phyloP scores from a whole-genome alignment of 2,113 vertebrate genomes.

The Archocentrus centrarchus region DNA sequence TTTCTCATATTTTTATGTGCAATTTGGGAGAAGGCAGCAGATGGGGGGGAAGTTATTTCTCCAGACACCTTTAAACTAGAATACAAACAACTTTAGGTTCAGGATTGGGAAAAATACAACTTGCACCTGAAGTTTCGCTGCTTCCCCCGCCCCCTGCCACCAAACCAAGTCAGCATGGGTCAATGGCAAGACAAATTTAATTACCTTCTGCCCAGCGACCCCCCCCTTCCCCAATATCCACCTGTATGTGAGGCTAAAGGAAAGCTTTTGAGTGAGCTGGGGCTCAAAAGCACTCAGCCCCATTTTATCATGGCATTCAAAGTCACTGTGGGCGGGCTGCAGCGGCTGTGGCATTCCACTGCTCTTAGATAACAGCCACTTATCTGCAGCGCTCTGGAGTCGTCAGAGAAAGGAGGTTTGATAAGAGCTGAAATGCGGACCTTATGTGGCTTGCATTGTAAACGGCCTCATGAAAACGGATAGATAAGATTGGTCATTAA shows the following conservation, averaged over 20 bases:
- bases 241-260: constrained; percentile 54
- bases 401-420: constrained; percentile 70
- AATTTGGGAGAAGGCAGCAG: constrained; percentile 10
- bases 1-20: constrained; percentile 30
- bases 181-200: constrained; percentile 63
- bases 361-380: constrained; percentile 75
- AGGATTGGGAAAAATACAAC: neutral
- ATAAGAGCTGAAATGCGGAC: constrained; percentile 74
- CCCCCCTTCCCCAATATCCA: constrained; percentile 51
- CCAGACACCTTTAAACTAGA: neutral
- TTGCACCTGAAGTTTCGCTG: constrained; percentile 23
- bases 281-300: constrained; percentile 55
- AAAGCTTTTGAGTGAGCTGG: constrained; percentile 48
- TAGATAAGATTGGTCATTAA: constrained; percentile 76
- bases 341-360: constrained; percentile 62
- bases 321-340: constrained; percentile 72
- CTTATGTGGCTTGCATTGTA: constrained; percentile 71
- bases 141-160: neutral
- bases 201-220: constrained; percentile 57
- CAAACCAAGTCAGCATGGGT: constrained; percentile 56
- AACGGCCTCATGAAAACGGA: constrained; percentile 59
- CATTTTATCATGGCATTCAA: constrained; percentile 71
- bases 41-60: neutral
- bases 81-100: constrained; percentile 25
- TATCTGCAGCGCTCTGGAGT: constrained; percentile 70